phyloP scores from a whole-genome alignment of 2,888 invertebrate species.

The Rutpela maculata region DNA sequence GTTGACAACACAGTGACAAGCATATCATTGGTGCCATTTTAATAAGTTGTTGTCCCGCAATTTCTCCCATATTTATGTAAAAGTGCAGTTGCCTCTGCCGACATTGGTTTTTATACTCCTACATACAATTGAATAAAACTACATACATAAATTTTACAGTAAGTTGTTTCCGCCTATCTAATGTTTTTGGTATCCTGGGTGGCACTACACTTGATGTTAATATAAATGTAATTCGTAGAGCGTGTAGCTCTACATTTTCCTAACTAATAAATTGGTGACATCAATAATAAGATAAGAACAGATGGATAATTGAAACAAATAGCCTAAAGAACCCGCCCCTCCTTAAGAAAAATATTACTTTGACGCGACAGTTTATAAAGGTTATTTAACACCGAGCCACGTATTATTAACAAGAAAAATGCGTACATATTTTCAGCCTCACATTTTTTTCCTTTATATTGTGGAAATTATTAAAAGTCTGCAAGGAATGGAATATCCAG shows the following conservation, averaged over 20 bases:
- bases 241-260: background rate
- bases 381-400: background rate
- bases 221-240: background rate
- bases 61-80: no score
- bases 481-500: no score
- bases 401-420: background rate
- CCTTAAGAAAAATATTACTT: background rate
- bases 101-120: background rate
- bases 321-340: background rate
- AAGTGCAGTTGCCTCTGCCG: background rate
- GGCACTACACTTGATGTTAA: background rate
- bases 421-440: background rate
- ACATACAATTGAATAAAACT: background rate
- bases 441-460: background rate
- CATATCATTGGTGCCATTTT: background rate
- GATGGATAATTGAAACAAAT: background rate
- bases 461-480: no score
- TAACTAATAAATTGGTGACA: background rate
- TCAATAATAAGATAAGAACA: background rate
- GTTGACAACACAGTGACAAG: background rate
- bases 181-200: background rate
- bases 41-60: background rate
- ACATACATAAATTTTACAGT: background rate
- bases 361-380: background rate
- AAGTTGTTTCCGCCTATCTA: background rate